A percentile compares a stretch with the other conserved stretches of the same genome.
Evolutionary conservation across 2,113 vertebrate species (phyloP).

Genomic region (Anarrhichthys ocellatus): DNA sequence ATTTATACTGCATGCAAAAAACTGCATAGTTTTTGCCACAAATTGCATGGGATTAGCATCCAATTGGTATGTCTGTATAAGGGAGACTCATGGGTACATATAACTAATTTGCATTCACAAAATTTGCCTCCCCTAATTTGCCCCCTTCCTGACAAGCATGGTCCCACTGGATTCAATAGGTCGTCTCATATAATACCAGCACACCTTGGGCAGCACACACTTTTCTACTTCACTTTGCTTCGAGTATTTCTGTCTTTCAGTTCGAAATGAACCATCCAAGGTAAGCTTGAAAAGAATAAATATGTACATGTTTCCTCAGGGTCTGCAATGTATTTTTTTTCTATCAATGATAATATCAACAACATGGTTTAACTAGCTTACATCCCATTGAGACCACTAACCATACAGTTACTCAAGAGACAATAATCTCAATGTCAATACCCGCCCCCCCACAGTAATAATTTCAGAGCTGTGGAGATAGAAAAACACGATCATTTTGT

Average conservation of each 20-base stretch:
- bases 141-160: not conserved
- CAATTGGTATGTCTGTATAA: not conserved
- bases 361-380: constrained; percentile 48
- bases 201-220: constrained; percentile 1
- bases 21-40: not conserved
- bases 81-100: not conserved
- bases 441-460: constrained; percentile 15
- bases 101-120: not conserved
- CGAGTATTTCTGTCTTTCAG: constrained; percentile 5
- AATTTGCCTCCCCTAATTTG: too few relatives aligned
- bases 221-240: constrained; percentile 5
- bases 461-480: constrained; percentile 21
- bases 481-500: constrained; percentile 20
- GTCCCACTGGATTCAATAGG: not conserved
- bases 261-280: constrained; percentile 38
- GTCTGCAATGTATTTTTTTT: constrained; percentile 28
- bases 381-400: constrained; percentile 33
- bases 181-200: not conserved
- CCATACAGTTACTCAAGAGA: constrained; percentile 31
- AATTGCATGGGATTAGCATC: not conserved
- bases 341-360: constrained; percentile 48
- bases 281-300: constrained; percentile 19
- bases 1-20: not conserved
- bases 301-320: constrained; percentile 7
- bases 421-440: constrained; percentile 47